Percentiles rank a stretch among this genome's conserved stretches.
Evolutionary conservation across 2,113 vertebrate genomes (phyloP).

Genomic region (Redunca redunca): DNA sequence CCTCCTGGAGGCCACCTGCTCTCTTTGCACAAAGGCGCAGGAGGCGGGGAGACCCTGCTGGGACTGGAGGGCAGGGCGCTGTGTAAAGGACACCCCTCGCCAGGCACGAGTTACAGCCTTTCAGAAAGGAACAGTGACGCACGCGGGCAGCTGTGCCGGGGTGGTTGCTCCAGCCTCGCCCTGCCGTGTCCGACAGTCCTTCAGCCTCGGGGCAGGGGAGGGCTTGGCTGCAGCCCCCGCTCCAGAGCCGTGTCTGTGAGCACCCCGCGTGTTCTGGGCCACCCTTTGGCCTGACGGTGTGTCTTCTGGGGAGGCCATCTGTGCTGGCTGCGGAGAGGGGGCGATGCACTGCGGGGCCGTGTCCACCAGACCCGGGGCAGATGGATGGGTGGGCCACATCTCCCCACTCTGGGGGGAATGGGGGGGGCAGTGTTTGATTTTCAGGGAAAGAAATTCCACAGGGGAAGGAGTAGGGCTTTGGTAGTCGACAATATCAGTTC

Average conservation of each 20-base stretch:
- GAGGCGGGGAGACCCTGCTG: not conserved
- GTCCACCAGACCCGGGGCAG: not conserved
- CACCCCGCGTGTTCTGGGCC: constrained; percentile 66
- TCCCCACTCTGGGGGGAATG: rapidly evolving
- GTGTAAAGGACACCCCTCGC: rapidly evolving
- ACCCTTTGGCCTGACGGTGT: constrained; percentile 70
- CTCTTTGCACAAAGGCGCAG: rapidly evolving
- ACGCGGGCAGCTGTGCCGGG: rapidly evolving
- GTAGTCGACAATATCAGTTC: constrained; percentile 82
- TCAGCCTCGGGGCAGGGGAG: constrained; percentile 51
- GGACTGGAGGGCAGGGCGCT: not conserved
- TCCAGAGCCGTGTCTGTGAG: constrained; percentile 48
- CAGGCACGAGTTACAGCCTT: rapidly evolving
- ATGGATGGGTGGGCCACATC: constrained; percentile 44
- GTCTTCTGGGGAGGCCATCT: constrained; percentile 58
- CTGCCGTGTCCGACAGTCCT: constrained; percentile 19
- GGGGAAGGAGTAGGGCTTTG: constrained; percentile 68
- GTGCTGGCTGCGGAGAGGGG: not conserved
- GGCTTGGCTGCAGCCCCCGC: constrained; percentile 31
- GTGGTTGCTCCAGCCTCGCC: not conserved
- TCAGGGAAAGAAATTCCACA: constrained; percentile 67
- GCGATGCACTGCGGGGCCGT: not conserved
- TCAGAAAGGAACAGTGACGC: not conserved
- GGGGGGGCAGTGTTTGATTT: constrained; percentile 71
- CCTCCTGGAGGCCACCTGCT: not conserved